phyloP scores from a whole-genome alignment of 1,140 invertebrate species.

The Drosophila athabasca region DNA sequence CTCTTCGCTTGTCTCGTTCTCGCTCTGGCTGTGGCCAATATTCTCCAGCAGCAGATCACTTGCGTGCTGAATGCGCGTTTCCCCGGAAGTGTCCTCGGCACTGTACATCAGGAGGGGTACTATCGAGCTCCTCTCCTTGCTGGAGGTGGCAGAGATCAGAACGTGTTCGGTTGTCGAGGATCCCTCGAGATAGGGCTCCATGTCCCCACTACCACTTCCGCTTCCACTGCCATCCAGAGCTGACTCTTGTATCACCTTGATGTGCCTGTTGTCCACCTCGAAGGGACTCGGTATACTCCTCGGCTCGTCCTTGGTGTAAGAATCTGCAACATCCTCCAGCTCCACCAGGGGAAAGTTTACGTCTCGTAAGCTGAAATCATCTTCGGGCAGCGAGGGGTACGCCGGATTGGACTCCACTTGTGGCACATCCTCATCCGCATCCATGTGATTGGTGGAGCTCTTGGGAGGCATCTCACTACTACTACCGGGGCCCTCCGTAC shows the following conservation, averaged over 20 bases:
- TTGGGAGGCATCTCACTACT: slow-evolving; percentile 35
- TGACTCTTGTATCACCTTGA: slow-evolving; percentile 46
- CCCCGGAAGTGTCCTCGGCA: slow-evolving; percentile 66
- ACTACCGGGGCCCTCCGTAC: slow-evolving; percentile 37
- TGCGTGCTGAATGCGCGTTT: slow-evolving; percentile 65
- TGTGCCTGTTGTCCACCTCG: slow-evolving; percentile 47
- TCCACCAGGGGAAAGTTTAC: slow-evolving; percentile 76
- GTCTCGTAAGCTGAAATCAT: slow-evolving; percentile 76
- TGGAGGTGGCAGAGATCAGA: slow-evolving; percentile 17
- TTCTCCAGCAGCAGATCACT: slow-evolving; percentile 61
- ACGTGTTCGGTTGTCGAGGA: slow-evolving; percentile 31
- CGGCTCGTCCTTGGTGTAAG: slow-evolving; percentile 61
- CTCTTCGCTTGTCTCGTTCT: slow-evolving; percentile 40
- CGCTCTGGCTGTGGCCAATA: slow-evolving; percentile 17
- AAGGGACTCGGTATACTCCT: slow-evolving; percentile 59
- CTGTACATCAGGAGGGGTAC: slow-evolving; percentile 70
- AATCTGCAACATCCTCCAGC: slow-evolving; percentile 60
- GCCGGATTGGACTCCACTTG: slow-evolving; percentile 79
- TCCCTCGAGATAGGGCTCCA: slow-evolving; percentile 39
- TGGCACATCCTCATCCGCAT: slow-evolving; percentile 71
- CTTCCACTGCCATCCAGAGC: slow-evolving; percentile 53
- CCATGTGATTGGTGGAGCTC: slow-evolving; percentile 63
- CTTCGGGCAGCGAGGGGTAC: slow-evolving; percentile 76
- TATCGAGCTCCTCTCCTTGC: slow-evolving; percentile 4
- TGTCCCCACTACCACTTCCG: slow-evolving; percentile 65